Percentiles rank a stretch among this genome's conserved stretches.
These are phyloP conservation scores for Onthophagus sagittarius DNA, from an alignment of 2,888 invertebrate genomes.

Conservation along the genomic window DNA sequence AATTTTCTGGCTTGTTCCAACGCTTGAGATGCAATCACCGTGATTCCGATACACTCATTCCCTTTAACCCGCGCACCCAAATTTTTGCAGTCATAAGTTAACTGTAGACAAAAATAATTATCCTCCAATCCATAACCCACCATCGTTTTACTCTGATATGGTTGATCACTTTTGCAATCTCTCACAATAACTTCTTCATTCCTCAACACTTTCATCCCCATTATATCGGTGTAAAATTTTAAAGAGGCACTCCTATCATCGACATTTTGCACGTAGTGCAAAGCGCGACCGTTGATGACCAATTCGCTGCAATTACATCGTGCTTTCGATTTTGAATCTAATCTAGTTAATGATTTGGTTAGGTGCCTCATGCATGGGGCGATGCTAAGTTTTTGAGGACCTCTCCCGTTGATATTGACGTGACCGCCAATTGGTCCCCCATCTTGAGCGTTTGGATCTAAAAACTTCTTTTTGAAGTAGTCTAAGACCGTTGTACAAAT, in stretches of 20 bases:
- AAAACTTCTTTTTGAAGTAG: conserved; percentile 3
- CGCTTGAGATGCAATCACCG: conserved; percentile 73
- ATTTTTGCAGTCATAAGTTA: conserved; percentile 92
- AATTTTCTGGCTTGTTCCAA: conserved; percentile 67
- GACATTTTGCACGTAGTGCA: conserved; percentile 96
- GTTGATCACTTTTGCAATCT: conserved; percentile 94
- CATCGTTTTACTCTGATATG: conserved; percentile 99
- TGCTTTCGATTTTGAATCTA: background rate
- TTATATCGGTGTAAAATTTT: conserved; percentile 82
- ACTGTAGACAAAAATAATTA: conserved; percentile 89
- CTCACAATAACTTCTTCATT: conserved; percentile 98
- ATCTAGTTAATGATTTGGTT: background rate
- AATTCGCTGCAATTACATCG: background rate
- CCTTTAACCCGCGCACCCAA: conserved; percentile 81
- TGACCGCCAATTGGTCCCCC: background rate
- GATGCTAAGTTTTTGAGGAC: background rate
- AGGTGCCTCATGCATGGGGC: background rate
- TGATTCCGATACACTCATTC: conserved; percentile 87
- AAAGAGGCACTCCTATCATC: conserved; percentile 81
- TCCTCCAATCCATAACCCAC: conserved; percentile 96
- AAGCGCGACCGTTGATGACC: conserved; percentile 62
- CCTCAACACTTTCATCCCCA: conserved; percentile 94
- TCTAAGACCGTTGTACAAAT: background rate
- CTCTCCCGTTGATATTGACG: background rate
- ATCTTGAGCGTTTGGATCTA: background rate